Percentiles rank a stretch among this genome's conserved stretches.
These are phyloP conservation scores for Tenthredo mesomela DNA, from an alignment of 2,888 invertebrate genomes.

Conservation along the genomic window DNA sequence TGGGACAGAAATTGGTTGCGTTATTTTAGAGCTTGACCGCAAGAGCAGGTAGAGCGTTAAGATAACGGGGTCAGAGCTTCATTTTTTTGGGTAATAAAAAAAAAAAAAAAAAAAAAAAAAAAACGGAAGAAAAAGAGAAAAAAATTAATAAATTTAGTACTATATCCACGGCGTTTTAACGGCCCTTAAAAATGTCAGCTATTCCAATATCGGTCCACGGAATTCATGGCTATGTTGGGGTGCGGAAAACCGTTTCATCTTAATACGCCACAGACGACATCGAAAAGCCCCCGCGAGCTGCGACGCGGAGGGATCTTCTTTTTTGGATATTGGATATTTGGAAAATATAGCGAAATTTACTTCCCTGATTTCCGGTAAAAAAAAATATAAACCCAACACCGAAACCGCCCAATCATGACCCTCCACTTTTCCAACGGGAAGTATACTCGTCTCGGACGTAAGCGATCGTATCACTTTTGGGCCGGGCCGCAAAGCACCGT, in stretches of 20 bases:
- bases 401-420: conserved; percentile 11
- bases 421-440: conserved; percentile 28
- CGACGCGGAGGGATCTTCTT: neutral
- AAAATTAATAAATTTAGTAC: conserved; percentile 35
- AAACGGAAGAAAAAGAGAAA: neutral
- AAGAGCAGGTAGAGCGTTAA: neutral
- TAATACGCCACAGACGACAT: conserved; percentile 36
- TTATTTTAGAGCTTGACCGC: neutral
- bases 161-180: conserved; percentile 20
- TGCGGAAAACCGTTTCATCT: conserved; percentile 15
- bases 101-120: neutral
- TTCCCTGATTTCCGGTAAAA: neutral
- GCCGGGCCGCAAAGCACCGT: conserved; percentile 39
- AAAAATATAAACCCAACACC: neutral
- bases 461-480: conserved; percentile 40
- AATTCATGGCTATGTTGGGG: conserved; percentile 24
- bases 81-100: neutral
- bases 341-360: neutral
- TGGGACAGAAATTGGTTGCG: conserved; percentile 3
- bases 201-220: conserved; percentile 44
- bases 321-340: neutral
- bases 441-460: conserved; percentile 29
- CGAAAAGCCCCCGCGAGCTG: neutral
- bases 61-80: neutral
- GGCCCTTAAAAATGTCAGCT: conserved; percentile 47